Evolutionary conservation across 2,888 invertebrate species (phyloP), one percentile per base, ranked within the genome.

Genomic region (Beris chalybata): DNA sequence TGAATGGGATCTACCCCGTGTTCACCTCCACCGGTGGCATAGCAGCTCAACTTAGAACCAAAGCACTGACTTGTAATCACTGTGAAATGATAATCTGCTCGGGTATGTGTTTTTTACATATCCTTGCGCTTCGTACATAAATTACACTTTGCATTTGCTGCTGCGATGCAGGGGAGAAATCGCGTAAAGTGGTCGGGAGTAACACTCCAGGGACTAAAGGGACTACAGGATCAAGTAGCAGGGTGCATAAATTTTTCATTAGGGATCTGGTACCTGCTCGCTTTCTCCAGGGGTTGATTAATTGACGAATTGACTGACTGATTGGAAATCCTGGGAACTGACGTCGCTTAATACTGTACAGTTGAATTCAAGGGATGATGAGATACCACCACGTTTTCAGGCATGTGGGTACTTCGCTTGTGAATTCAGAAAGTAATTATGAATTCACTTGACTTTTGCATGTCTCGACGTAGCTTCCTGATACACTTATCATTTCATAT

Each of bases 261-360:
- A 63, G 22, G 43, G 15, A 30, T 22, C 38, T 9, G 38, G 38
- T 38, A 5, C 5, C 9, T 7, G 38, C 1, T 44, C 38, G n/a
- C 43, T 53, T 45, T 52, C 32, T 38, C 3, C n/a, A 11, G 13
- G 52, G 54, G 30, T 44, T 63, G 63, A 63, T 63, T 52, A 52
- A 63, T 63, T 63, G 63, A 63, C 38, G 63, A 32, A 52, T 63
- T 63, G 52, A 63, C 63, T 63, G 63, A 63, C 44, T 53, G 63
- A 63, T 63, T 63, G 63, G 43, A 53, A 32, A 38, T 38, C 38
- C 38, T 7, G 5, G 9, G 38, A 38, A 1, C 38, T 5, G 38
- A 38, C 1, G 9, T 3, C 9, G 38, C 3, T 38, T 5, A 38
- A 38, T 38, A 22, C 22, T 38, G 38, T 4, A 38, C 38, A 22